Evolutionary conservation across 2,888 invertebrate species (phyloP), one percentile per base, ranked within the genome.

Genomic region (Caenorhabditis wallacei): DNA sequence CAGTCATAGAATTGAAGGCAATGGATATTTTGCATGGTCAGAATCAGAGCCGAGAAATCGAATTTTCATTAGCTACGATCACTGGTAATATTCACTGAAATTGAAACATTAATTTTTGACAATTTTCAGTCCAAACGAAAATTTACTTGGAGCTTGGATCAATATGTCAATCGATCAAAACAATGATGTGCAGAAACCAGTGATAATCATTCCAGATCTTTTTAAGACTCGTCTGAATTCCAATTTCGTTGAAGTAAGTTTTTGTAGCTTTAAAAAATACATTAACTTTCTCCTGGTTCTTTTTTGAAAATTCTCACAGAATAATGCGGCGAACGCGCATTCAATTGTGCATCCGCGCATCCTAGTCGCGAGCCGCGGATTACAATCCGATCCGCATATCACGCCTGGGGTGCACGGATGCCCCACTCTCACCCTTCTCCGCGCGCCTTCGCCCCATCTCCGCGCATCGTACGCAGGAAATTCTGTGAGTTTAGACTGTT

Each of bases 1-100:
- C n/a, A n/a, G 10, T 20, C n/a, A 35, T 24, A 30, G 11, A 7
- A 30, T 2, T 18, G 51, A 37, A 18, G n/a, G 16, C 11, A 8
- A 30, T 30, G 30, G 30, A 3, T 66, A 66, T 35, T 22, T 37
- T 16, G 66, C 51, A 16, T 66, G 66, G 66, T 53, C 66, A 0
- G 20, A 51, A 48, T 18, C 35, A 13, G 20, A 22, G 8, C 66
- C 51, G 5, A 43, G 26, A 11, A 10, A 16, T 18, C 26, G 30
- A 8, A 53, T 51, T 35, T 20, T 18, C 18, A 18, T 66, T 13
- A 18, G 30, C 18, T 30, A 30, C 7, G 20, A 7, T 1, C 5
- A 35, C 3, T 66, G 66, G 66, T 53, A n/a, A 11, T 30, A 30
- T 5, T 30, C 30, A 5, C 30, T 30, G 30, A 30, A 30, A 30